Conservation (phyloP, 1,140 invertebrate species). For the Macrosteles quadrilineatus region DNA sequence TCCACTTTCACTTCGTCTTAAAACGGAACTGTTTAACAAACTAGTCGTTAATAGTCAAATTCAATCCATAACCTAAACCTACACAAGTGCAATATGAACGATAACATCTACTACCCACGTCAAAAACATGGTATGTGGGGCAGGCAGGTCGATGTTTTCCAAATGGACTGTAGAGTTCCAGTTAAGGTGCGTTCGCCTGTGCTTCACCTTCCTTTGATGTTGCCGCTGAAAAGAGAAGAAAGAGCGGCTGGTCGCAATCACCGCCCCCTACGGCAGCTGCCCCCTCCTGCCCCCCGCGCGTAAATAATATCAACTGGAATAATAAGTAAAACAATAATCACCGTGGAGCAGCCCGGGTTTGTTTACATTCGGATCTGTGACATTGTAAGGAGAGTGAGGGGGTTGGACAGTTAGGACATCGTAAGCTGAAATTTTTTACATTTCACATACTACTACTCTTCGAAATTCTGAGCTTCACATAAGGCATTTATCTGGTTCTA, state of each 20-base stretch:
- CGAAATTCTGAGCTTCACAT: too few relatives aligned
- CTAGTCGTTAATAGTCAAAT: too few relatives aligned
- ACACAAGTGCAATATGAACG: too few relatives aligned
- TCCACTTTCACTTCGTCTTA: too few relatives aligned
- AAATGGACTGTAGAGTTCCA: conserved; percentile 31
- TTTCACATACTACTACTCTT: too few relatives aligned
- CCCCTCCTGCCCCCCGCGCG: background rate
- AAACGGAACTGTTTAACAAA: too few relatives aligned
- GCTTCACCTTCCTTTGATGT: conserved; percentile 34
- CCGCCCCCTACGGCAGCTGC: background rate
- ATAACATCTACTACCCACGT: background rate
- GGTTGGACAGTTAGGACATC: too few relatives aligned
- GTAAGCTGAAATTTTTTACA: too few relatives aligned
- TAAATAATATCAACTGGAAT: conserved; percentile 12
- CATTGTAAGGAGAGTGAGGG: too few relatives aligned
- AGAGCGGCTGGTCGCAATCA: conserved; percentile 13
- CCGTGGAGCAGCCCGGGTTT: background rate
- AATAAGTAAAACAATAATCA: conserved; percentile 21
- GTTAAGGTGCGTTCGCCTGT: conserved; percentile 35
- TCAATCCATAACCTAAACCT: too few relatives aligned
- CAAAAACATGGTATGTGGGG: background rate
- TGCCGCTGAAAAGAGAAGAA: conserved; percentile 33
- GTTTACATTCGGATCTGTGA: too few relatives aligned
- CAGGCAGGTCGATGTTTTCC: conserved; percentile 27
- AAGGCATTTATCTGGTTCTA: too few relatives aligned